phyloP scores from a whole-genome alignment of 64 coral and sea anemone genomes.

The Trachythela sp. region DNA sequence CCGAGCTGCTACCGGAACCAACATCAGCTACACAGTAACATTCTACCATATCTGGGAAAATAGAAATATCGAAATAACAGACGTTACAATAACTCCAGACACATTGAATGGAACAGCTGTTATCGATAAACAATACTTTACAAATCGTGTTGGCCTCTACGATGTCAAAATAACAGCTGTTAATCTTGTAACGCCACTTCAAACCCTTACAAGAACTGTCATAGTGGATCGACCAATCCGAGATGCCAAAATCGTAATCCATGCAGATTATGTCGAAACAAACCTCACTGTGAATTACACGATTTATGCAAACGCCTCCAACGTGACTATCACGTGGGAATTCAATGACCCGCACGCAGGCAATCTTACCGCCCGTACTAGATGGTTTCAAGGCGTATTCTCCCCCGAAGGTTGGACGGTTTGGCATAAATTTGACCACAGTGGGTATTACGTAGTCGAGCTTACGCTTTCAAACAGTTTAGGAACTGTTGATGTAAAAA shows the following conservation, averaged over 20 bases:
- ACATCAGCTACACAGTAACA: slow-evolving; percentile 65
- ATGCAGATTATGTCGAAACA: slow-evolving; percentile 17
- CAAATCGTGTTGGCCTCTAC: slow-evolving; percentile 54
- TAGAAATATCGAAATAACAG: neutral
- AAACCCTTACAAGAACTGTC: slow-evolving; percentile 22
- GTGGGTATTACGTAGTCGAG: slow-evolving; percentile 34
- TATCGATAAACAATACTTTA: slow-evolving; percentile 34
- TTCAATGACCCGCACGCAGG: slow-evolving; percentile 45
- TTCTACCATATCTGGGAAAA: slow-evolving; percentile 17
- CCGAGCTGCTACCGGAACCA: slow-evolving; percentile 35
- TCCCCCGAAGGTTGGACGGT: slow-evolving; percentile 33
- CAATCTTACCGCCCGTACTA: neutral
- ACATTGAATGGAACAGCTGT: slow-evolving; percentile 24
- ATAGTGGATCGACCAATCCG: slow-evolving; percentile 56
- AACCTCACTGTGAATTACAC: slow-evolving; percentile 42
- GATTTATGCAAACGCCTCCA: slow-evolving; percentile 42
- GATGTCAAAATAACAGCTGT: slow-evolving; percentile 58
- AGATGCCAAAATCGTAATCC: neutral
- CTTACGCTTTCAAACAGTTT: slow-evolving; percentile 61
- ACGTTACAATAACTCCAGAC: slow-evolving; percentile 1
- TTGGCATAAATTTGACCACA: slow-evolving; percentile 30
- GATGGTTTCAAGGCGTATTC: slow-evolving; percentile 47
- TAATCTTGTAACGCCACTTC: slow-evolving; percentile 67
- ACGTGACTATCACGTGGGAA: slow-evolving; percentile 61
- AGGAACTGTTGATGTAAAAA: slow-evolving; percentile 34